These are phyloP conservation scores for Hanleya hanleyi DNA, from an alignment of 2,888 invertebrate species.

Conservation along the genomic window DNA sequence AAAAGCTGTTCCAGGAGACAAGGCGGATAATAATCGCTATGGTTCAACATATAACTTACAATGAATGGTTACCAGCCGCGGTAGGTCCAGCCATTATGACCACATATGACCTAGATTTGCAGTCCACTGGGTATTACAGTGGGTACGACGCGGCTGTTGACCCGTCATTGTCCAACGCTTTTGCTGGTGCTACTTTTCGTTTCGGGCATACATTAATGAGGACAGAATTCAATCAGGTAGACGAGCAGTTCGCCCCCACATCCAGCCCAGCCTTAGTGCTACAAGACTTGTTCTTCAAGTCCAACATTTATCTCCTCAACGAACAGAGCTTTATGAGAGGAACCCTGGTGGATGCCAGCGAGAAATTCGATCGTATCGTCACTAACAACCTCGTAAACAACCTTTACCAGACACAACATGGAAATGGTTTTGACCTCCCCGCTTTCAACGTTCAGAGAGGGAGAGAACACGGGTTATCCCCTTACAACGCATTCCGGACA, in stretches of 20 bases:
- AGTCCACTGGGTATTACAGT: neutral
- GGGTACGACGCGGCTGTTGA: constrained; percentile 36
- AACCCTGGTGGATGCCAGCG: neutral
- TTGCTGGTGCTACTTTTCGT: constrained; percentile 59
- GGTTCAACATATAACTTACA: constrained; percentile 25
- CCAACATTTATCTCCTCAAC: neutral
- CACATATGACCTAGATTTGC: neutral
- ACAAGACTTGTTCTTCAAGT: neutral
- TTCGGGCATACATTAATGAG: constrained; percentile 52
- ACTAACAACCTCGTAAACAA: neutral
- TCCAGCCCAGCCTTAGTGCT: neutral
- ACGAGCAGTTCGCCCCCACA: neutral
- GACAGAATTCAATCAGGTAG: neutral
- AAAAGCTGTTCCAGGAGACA: constrained; percentile 82
- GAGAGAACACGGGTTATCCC: neutral
- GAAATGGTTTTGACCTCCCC: neutral
- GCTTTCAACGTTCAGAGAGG: constrained; percentile 3
- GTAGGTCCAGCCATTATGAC: neutral
- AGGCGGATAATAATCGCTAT: constrained; percentile 49
- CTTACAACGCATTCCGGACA: neutral
- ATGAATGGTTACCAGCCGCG: constrained; percentile 21
- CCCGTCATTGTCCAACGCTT: constrained; percentile 52
- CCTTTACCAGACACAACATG: neutral
- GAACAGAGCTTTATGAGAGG: neutral
- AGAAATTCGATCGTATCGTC: neutral